phyloP scores from a whole-genome alignment of 2,888 invertebrate genomes.

The Trichogramma evanescens region DNA sequence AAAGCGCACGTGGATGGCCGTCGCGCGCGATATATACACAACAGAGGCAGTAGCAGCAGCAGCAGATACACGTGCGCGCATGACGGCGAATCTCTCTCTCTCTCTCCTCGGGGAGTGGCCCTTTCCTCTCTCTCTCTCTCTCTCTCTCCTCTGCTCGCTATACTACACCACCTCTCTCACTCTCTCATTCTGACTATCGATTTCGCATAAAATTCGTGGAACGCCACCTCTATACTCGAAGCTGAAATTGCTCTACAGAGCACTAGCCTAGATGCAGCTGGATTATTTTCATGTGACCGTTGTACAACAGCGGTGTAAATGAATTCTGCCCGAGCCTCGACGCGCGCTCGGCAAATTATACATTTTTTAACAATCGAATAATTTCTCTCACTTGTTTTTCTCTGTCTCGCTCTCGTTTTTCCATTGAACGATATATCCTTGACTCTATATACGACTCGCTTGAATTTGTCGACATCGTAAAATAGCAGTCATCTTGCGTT shows the following conservation, averaged over 20 bases:
- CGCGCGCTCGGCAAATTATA: no score
- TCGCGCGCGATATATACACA: no score
- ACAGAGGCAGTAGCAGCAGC: no score
- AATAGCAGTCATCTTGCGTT: background rate
- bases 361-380: no score
- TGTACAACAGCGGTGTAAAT: no score
- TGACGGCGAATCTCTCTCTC: background rate
- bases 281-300: conserved; percentile 11
- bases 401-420: no score
- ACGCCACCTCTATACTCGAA: conserved; percentile 1
- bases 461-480: conserved; percentile 2
- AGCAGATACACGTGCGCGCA: background rate
- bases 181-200: conserved; percentile 21
- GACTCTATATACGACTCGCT: background rate
- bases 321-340: no score
- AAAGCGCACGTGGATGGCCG: no score
- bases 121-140: background rate
- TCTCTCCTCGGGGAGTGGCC: background rate
- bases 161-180: background rate
- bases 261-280: background rate
- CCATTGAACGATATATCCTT: no score
- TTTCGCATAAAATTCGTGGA: conserved; percentile 29
- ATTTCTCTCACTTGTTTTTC: no score
- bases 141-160: background rate
- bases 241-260: no score